phyloP scores from a whole-genome alignment of 2,113 vertebrate genomes.

The Arothron firmamentum region DNA sequence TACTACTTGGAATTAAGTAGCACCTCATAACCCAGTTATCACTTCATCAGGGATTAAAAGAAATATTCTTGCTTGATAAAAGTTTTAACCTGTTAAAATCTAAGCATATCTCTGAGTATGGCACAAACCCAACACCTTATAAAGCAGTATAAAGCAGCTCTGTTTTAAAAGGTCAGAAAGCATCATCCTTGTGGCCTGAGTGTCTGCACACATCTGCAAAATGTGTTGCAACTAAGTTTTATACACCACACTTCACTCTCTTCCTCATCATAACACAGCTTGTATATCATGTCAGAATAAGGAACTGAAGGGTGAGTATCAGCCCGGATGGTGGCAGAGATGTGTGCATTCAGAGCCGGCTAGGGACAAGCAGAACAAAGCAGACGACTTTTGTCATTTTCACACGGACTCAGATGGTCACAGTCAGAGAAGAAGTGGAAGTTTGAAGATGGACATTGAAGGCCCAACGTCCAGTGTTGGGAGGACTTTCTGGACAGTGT shows the following conservation, averaged over 20 bases:
- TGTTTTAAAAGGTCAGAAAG: background rate
- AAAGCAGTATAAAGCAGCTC: background rate
- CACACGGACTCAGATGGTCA: background rate
- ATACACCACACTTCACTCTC: conserved; percentile 11
- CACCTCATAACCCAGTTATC: too few species aligned
- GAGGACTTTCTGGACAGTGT: conserved; percentile 67
- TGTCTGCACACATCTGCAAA: too few species aligned
- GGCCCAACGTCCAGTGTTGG: conserved; percentile 34
- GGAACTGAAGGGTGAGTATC: conserved; percentile 41
- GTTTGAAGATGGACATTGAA: conserved; percentile 62
- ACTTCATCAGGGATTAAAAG: too few species aligned
- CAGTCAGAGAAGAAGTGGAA: background rate
- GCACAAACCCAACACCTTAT: background rate
- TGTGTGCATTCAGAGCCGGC: background rate
- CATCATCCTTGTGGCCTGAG: too few species aligned
- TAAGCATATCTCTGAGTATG: too few species aligned
- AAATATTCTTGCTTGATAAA: too few species aligned
- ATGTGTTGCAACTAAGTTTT: too few species aligned
- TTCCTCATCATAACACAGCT: conserved; percentile 52
- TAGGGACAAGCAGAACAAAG: too few species aligned
- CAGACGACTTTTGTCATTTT: too few species aligned
- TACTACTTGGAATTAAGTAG: too few species aligned
- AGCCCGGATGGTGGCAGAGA: background rate
- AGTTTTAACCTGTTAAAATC: too few species aligned
- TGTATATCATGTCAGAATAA: background rate